phyloP scores from a whole-genome alignment of 2,113 vertebrate species.

The Pedionomus torquatus region DNA sequence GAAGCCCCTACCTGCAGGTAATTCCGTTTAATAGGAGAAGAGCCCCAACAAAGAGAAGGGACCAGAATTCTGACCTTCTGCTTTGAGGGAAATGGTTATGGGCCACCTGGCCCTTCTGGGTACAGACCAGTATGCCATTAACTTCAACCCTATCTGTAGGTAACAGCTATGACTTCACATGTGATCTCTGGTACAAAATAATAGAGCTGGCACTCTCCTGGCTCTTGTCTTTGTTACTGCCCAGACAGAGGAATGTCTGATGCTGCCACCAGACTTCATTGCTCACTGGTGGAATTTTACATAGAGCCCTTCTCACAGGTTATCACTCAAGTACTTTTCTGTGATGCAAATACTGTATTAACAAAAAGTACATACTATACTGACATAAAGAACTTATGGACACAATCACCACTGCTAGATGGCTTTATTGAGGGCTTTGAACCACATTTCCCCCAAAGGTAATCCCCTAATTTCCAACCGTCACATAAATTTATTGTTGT shows the following conservation, averaged over 20 bases:
- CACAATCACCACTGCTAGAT: not conserved
- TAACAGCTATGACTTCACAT: not conserved
- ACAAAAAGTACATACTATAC: not conserved
- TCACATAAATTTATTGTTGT: not conserved
- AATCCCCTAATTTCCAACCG: not conserved
- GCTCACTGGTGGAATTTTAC: not conserved
- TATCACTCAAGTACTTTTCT: not conserved
- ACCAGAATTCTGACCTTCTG: not conserved
- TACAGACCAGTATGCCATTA: not conserved
- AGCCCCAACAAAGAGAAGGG: not conserved
- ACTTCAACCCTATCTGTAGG: not conserved
- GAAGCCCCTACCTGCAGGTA: not conserved
- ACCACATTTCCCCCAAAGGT: not conserved
- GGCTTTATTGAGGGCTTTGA: slow-evolving; percentile 23
- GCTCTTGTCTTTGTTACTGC: not conserved
- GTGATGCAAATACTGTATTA: not conserved
- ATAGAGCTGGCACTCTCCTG: not conserved
- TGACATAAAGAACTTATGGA: not conserved
- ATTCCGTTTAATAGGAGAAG: not conserved
- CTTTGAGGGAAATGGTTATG: not conserved
- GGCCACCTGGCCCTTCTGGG: not conserved
- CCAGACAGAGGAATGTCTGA: not conserved
- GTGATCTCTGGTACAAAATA: not conserved
- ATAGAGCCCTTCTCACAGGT: not conserved
- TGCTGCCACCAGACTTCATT: not conserved